Base-by-base conservation (phyloP, 2,113 vertebrate genomes). In the Pseudorasbora parva region DNA sequence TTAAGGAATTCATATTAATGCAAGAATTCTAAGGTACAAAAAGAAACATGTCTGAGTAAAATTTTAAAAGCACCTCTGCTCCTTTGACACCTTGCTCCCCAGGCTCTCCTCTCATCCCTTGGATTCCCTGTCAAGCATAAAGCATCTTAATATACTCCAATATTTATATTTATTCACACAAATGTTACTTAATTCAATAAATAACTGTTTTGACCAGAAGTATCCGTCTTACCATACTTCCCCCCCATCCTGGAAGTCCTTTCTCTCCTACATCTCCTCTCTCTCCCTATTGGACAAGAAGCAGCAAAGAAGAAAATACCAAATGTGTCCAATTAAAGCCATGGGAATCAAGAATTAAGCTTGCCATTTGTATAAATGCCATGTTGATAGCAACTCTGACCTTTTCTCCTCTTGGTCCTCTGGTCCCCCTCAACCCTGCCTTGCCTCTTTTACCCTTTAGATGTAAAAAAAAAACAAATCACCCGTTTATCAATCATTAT, bases 381-480 rank as follows among this genome's bases (percentile, higher is more conserved):
- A 64, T 43, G 43, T 64, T 64, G 10, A 27, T 3, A 27, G 7
- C 1, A 78, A 41, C 41, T 84, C 93, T 51, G 92, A 97, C 96
- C 95, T 96, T 95, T 83, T 86, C 90, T 88, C 96, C 96, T 83
- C 88, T 89, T 59, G 91, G 88, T 4, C 96, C 96, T 49, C 96
- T 91, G 0, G 81, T 87, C 1, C 94, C 93, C 82, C 94, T 91
- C 69, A 87, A 85, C 59, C 96, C 96, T 2, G 90, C 91, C 86
- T 93, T 97, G 27, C 96, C 96, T 77, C 94, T 88, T 90, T 94
- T 97, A 33, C 96, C 96, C 96, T 97, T 90, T 23, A 49, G 73
- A 89, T 0, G 9, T 56, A 1, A 76, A 75, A 33, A 60, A 57
- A 7, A 12, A 56, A 76, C 7, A 56, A 41, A 75, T 23, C 8